phyloP scores from a whole-genome alignment of 2,797 vertebrate species.

The Peromyscus melanophrys region DNA sequence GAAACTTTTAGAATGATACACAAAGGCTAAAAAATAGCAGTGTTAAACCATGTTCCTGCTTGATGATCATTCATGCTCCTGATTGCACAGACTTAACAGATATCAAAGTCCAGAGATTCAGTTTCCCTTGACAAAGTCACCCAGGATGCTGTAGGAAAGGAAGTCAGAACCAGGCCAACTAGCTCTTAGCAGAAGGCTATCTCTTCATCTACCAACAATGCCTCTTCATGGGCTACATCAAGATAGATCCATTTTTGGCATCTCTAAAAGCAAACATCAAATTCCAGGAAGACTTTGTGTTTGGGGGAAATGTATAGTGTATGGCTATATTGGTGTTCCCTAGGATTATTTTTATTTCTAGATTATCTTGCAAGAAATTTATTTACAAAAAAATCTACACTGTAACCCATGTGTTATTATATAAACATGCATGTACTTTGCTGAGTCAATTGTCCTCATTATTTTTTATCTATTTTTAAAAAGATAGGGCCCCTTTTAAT shows the following conservation, averaged over 20 bases:
- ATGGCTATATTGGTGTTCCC: conserved; percentile 54
- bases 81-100: background rate
- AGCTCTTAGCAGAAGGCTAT: background rate
- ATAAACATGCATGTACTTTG: conserved; percentile 10
- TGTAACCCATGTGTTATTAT: conserved; percentile 29
- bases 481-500: background rate
- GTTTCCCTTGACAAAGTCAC: conserved; percentile 43
- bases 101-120: conserved; percentile 24
- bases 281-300: conserved; percentile 35
- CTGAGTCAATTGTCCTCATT: background rate
- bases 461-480: background rate
- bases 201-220: background rate
- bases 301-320: background rate
- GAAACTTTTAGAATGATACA: conserved; percentile 15
- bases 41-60: conserved; percentile 16
- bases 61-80: conserved; percentile 4
- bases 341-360: background rate
- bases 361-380: conserved; percentile 55
- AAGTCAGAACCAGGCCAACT: background rate
- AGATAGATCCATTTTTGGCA: background rate
- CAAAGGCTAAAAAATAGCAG: conserved; percentile 15
- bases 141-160: background rate
- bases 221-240: background rate
- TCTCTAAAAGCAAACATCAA: conserved; percentile 39
- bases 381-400: conserved; percentile 23